Evolutionary conservation across 2,797 vertebrate genomes (phyloP), one percentile per base, ranked within the genome.

Genomic region (Cossypha niveicapilla): DNA sequence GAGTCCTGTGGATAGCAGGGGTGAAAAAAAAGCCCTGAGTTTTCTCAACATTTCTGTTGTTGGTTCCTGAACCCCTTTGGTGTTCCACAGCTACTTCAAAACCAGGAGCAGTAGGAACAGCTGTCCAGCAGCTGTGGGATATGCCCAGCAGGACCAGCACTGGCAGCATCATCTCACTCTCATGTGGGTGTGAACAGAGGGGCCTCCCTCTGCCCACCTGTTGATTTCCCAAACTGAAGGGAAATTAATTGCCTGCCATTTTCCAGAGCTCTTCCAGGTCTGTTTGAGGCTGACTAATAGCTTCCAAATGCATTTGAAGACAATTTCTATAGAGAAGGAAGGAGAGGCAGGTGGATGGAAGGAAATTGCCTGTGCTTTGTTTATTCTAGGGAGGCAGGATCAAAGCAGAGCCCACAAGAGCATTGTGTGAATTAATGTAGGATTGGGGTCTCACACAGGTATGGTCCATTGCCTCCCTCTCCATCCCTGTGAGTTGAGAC

Each of bases 91-190:
- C 18, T 9, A 6, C 17, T 62, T 75, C 21, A 32, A 50, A 74
- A 48, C 17, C 22, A 15, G 34, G 61, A 92, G 76, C 61, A 28
- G 32, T 1, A 8, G 57, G 51, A 53, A 1, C 37, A 90, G 51
- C 71, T 86, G 25, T 27, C 16, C 0, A 1, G 37, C 7, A 3
- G 11, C 53, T 56, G 2, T 18, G 32, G n/a, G 77, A 62, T 21
- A n/a, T 67, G 35, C 70, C 35, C 0, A 0, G 32, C 56, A 44
- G 30, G 32, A 41, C 44, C 5, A 2, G 41, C 44, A 5, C 22
- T 1, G 10, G 18, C 48, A 45, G 66, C 24, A 41, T 23, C 12
- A 1, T 58, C 75, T 48, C n/a, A 3, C 30, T 53, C 63, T 25
- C 6, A 1, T 12, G 21, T 1, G 37, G 12, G 2, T 32, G n/a